Base-by-base conservation (phyloP, 2,888 invertebrate species). In the Sphaerophoria taeniata region DNA sequence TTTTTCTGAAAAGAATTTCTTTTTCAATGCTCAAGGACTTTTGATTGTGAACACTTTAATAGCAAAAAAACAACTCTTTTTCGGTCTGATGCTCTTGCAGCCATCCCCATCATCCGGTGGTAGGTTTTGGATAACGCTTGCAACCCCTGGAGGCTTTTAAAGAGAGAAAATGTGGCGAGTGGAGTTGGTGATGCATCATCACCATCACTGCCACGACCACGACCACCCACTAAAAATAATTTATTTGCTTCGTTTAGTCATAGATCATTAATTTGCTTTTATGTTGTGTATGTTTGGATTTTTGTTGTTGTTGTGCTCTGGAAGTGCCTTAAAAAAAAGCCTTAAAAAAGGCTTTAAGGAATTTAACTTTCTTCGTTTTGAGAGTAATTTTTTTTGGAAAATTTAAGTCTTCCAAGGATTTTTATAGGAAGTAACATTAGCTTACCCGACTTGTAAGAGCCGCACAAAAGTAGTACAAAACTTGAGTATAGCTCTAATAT, bases 261-360 rank as follows among this genome's bases (percentile, higher is more conserved):
- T 69, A 69, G 80, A 76, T 85, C 80, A 85, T 85, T 85, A 80
- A 85, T 80, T 80, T 73, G 67, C 61, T 74, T 76, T 81, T 63
- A 69, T 74, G 16, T 24, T 65, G 11, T 14, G 33, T 24, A 24
- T 24, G 24, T 24, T 12, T 61, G 33, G 45, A 24, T 49, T 49
- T 24, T 49, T 16, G 2, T 16, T 7, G n/a, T n/a, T 7, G 0
- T 36, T 47, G 24, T 12, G 43, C 33, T 53, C 53, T 45, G 51
- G 24, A 14, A 33, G 24, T 24, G 24, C n/a, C n/a, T n/a, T n/a
- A n/a, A n/a, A n/a, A n/a, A n/a, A n/a, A n/a, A n/a, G n/a, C n/a
- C n/a, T n/a, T n/a, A n/a, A n/a, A n/a, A n/a, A n/a, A n/a, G n/a
- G 24, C 24, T 24, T 24, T 24, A 24, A 24, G 24, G 24, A 24